Evolutionary conservation across 2,797 vertebrate genomes (phyloP).

Genomic region (Avahi laniger): DNA sequence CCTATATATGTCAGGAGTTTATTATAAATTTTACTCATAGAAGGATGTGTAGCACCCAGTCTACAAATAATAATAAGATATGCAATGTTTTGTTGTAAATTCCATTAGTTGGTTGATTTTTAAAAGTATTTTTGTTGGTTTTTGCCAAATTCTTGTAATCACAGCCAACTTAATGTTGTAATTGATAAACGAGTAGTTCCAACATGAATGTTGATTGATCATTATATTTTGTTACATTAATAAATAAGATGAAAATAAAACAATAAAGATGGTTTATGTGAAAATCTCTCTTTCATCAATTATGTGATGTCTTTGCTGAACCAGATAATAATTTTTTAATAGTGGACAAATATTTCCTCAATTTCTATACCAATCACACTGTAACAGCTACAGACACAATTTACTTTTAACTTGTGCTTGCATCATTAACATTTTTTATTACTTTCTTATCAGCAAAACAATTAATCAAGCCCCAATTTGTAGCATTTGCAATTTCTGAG

Average conservation of each 20-base stretch:
- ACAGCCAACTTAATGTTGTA: background rate
- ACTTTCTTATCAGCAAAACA: background rate
- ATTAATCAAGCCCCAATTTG: background rate
- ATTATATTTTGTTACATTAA: background rate
- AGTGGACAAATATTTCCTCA: background rate
- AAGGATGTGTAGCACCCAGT: background rate
- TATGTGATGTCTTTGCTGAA: background rate
- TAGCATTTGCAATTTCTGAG: background rate
- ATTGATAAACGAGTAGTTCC: background rate
- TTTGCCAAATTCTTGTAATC: background rate
- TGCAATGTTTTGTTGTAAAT: background rate
- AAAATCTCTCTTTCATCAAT: background rate
- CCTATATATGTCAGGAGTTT: background rate
- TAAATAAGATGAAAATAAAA: background rate
- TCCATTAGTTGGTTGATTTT: background rate
- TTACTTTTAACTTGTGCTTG: background rate
- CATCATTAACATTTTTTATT: background rate
- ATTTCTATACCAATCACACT: background rate
- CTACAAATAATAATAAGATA: background rate
- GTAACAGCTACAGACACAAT: background rate
- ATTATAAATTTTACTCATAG: background rate
- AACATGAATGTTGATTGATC: background rate
- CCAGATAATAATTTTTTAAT: background rate
- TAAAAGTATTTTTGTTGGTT: background rate
- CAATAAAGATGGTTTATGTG: background rate